Evolutionary conservation across 1,140 invertebrate species (phyloP).

Genomic region (Phocides pigmalion): DNA sequence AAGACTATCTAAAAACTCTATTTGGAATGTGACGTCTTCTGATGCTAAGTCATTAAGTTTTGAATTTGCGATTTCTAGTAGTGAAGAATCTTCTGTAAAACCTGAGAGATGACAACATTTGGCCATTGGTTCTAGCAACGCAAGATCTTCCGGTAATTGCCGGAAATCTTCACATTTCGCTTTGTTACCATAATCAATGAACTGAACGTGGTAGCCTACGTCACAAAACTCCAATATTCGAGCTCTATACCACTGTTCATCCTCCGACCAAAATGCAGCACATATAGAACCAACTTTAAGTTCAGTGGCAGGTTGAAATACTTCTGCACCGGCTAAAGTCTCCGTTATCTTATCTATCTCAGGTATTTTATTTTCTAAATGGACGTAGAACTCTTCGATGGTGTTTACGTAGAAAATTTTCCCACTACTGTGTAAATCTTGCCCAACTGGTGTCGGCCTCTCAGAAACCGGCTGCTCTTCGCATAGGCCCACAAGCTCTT

Average conservation of each 20-base stretch:
- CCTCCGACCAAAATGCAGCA: conserved; percentile 87
- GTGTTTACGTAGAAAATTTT: conserved; percentile 85
- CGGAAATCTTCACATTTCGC: conserved; percentile 84
- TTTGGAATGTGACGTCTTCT: conserved; percentile 75
- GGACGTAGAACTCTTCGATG: conserved; percentile 87
- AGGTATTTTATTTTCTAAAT: conserved; percentile 82
- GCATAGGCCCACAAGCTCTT: conserved; percentile 83
- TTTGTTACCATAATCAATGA: conserved; percentile 90
- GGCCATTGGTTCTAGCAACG: conserved; percentile 84
- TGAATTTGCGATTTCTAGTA: conserved; percentile 71
- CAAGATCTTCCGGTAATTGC: conserved; percentile 85
- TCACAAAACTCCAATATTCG: conserved; percentile 81
- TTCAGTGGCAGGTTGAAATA: conserved; percentile 78
- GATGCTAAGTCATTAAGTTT: conserved; percentile 80
- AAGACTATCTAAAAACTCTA: conserved; percentile 80
- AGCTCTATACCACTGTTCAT: conserved; percentile 87
- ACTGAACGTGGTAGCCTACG: conserved; percentile 85
- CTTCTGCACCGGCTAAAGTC: conserved; percentile 79
- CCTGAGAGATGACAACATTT: conserved; percentile 85
- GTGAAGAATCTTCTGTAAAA: conserved; percentile 65
- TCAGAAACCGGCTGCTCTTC: conserved; percentile 65
- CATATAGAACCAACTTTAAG: conserved; percentile 84
- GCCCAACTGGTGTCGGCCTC: conserved; percentile 64
- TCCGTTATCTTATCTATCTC: conserved; percentile 85
- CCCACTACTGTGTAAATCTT: conserved; percentile 64